Evolutionary conservation across 2,113 vertebrate genomes (phyloP), one percentile per base, ranked within the genome.

Genomic region (Chiloscyllium plagiosum): DNA sequence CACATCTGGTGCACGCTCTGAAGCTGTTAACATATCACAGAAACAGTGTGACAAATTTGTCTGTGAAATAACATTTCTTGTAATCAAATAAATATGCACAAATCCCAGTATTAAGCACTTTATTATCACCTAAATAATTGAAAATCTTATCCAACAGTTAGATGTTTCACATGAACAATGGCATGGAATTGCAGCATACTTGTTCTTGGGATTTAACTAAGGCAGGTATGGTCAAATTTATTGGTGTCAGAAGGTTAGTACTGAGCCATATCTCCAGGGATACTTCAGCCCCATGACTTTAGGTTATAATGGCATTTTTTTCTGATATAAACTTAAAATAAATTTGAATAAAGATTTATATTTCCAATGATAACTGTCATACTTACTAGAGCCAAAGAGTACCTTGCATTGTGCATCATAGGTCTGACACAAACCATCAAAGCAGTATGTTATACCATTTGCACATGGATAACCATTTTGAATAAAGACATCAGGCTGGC

Each of bases 361-460:
- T 56, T 85, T 61, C 37, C 42, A 10, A 33, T 95, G 15, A 47
- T 26, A 56, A 52, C 47, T 33, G 5, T 86, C 47, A 52, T n/a
- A 96, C 65, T 1, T 96, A 99, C 98, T 97, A 97, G 96, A 96
- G 37, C 97, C 97, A 96, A 99, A 98, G 42, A 99, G 97, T 4
- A 97, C 83, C 96, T 96, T 95, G 97, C 98, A 99, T 96, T 99
- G 98, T 93, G 96, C 98, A 95, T 98, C 97, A 87, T 98, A 98
- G 2, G 97, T 98, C 97, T 98, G 98, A 96, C 98, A 99, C 26
- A 97, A 96, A 29, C 98, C 98, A 22, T 98, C 98, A 68, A 97
- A 99, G 97, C 98, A 99, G 65, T 98, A 99, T 0, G 98, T 97
- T 0, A 97, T 86, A 94, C 52, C 95, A 96, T 96, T 97, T 90